Evolutionary conservation across 2,888 invertebrate genomes (phyloP).

Genomic region (Cremastobaeus sp.): DNA sequence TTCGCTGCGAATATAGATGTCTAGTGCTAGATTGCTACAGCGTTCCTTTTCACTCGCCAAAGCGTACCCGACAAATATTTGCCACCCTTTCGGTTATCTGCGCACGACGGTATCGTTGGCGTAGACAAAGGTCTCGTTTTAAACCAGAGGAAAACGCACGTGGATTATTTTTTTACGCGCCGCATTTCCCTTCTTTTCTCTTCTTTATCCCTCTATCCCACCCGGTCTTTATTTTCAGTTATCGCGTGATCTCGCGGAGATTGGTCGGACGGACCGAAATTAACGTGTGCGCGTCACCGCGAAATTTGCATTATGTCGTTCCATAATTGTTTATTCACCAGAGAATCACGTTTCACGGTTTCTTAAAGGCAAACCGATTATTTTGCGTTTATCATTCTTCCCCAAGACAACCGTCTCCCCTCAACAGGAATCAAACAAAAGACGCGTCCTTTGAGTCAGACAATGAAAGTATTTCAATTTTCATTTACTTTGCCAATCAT

Average conservation of each 20-base stretch:
- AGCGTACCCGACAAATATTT: conserved; percentile 37
- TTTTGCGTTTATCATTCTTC: conserved; percentile 33
- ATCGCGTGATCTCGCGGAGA: conserved; percentile 24
- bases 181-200: conserved; percentile 11
- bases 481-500: conserved; percentile 40
- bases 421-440: conserved; percentile 36
- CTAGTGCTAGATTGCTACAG: conserved; percentile 60
- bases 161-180: conserved; percentile 58
- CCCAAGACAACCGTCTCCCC: conserved; percentile 10
- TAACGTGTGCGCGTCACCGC: conserved; percentile 5
- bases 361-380: conserved; percentile 26
- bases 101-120: conserved; percentile 38
- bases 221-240: conserved; percentile 14
- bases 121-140: conserved; percentile 61
- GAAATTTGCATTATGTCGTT: conserved; percentile 32
- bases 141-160: conserved; percentile 48
- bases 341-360: conserved; percentile 1
- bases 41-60: conserved; percentile 28
- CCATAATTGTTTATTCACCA: conserved; percentile 45
- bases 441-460: conserved; percentile 22
- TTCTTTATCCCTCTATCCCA: conserved; percentile 6
- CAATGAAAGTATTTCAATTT: conserved; percentile 51
- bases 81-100: conserved; percentile 45
- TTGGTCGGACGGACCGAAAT: conserved; percentile 6
- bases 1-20: conserved; percentile 63